A percentile compares a stretch with the other conserved stretches of the same genome.
Evolutionary conservation across 2,113 vertebrate species (phyloP).

Genomic region (Phasianus colchicus): DNA sequence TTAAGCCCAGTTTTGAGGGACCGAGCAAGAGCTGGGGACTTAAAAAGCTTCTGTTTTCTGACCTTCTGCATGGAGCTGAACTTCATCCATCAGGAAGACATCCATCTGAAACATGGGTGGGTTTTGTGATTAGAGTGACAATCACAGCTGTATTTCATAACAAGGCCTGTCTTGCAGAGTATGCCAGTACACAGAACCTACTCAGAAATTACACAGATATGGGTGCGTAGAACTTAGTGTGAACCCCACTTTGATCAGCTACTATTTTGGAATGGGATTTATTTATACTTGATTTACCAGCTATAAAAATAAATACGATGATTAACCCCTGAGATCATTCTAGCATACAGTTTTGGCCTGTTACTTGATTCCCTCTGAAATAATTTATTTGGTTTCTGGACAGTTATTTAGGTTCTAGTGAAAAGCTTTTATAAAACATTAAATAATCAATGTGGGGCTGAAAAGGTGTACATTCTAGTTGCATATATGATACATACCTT

Average conservation of each 20-base stretch:
- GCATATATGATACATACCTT: constrained; percentile 61
- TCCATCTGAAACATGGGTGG: not conserved
- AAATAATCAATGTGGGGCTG: constrained; percentile 51
- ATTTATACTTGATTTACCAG: constrained; percentile 14
- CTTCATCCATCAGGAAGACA: not conserved
- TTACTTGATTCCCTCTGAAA: constrained; percentile 65
- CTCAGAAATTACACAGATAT: not conserved
- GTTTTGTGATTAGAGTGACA: not conserved
- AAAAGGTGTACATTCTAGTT: constrained; percentile 53
- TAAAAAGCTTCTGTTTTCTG: not conserved
- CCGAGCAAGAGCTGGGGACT: not conserved
- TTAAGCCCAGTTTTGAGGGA: not conserved
- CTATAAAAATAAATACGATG: constrained; percentile 64
- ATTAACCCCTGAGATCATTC: constrained; percentile 75
- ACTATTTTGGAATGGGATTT: constrained; percentile 2
- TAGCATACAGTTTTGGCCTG: constrained; percentile 48
- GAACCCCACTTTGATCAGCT: not conserved
- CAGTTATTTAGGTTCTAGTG: constrained; percentile 67
- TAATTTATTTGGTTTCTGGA: constrained; percentile 64
- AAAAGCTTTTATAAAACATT: constrained; percentile 78
- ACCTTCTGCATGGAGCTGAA: not conserved
- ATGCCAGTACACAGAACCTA: not conserved
- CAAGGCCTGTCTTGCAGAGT: not conserved
- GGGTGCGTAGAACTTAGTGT: constrained; percentile 17
- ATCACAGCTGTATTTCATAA: not conserved